These are phyloP conservation scores for Actinostola sp. DNA, from an alignment of 92 coral and sea anemone species.

Conservation along the genomic window DNA sequence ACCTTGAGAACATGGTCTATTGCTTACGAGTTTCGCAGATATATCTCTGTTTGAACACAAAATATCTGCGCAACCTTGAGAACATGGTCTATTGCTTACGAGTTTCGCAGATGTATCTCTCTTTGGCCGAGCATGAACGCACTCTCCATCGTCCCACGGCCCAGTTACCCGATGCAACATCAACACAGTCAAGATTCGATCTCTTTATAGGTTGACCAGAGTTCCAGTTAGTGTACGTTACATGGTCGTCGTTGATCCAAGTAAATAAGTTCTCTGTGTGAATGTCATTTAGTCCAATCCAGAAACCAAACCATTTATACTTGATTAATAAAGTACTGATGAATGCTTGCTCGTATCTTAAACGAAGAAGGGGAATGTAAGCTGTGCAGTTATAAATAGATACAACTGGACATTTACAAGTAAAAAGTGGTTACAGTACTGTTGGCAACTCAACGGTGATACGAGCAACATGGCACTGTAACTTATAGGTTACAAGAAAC, in stretches of 20 bases:
- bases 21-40: too few relatives aligned
- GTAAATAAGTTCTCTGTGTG: conserved; percentile 52
- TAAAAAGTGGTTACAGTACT: too few relatives aligned
- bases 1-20: too few relatives aligned
- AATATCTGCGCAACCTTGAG: background rate
- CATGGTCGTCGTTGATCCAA: conserved; percentile 75
- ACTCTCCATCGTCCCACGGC: conserved; percentile 80
- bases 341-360: conserved; percentile 92
- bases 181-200: conserved; percentile 62
- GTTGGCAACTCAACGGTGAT: too few relatives aligned
- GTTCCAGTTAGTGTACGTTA: conserved; percentile 82
- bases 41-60: too few relatives aligned
- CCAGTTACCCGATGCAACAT: conserved; percentile 51
- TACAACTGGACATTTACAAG: too few relatives aligned
- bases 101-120: conserved; percentile 81
- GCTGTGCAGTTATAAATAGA: background rate
- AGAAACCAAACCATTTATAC: conserved; percentile 44
- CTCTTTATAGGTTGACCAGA: conserved; percentile 52
- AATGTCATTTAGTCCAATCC: conserved; percentile 84
- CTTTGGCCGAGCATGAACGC: conserved; percentile 42
- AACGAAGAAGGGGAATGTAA: background rate
- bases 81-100: conserved; percentile 46
- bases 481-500: too few relatives aligned
- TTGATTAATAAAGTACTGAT: conserved; percentile 51
- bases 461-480: too few relatives aligned